A percentile compares a stretch with the other conserved stretches of the same genome.
These are phyloP conservation scores for Corythornis madagascariensis DNA, from an alignment of 2,113 vertebrate genomes.

Conservation along the genomic window DNA sequence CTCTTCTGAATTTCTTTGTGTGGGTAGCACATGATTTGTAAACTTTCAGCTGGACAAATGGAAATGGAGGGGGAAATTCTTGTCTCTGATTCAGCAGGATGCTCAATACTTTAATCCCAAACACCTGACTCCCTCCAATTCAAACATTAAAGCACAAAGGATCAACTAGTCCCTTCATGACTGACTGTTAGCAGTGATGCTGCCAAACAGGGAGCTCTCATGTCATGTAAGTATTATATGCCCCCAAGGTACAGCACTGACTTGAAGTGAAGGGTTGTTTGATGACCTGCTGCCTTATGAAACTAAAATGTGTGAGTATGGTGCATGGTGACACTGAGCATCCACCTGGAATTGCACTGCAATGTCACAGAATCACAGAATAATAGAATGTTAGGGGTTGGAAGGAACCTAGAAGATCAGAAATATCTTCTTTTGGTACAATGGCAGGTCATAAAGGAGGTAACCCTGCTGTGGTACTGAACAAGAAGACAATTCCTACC, in stretches of 20 bases:
- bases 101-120: background rate
- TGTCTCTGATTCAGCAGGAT: background rate
- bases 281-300: background rate
- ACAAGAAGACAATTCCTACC: background rate
- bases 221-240: background rate
- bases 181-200: background rate
- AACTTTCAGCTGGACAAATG: conserved; percentile 2
- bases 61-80: conserved; percentile 14
- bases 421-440: background rate
- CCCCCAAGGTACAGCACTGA: background rate
- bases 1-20: background rate
- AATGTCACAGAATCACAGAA: background rate
- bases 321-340: background rate
- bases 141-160: background rate
- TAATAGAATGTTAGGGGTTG: too few species aligned
- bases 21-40: background rate
- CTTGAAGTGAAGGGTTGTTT: background rate
- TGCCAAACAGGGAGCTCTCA: background rate
- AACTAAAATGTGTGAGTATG: background rate
- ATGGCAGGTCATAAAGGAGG: background rate
- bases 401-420: too few species aligned
- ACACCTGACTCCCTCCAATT: conserved; percentile 8
- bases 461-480: background rate
- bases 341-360: background rate
- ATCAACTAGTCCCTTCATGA: background rate